phyloP scores from a whole-genome alignment of 2,797 vertebrate genomes.

The Poecile montanus region DNA sequence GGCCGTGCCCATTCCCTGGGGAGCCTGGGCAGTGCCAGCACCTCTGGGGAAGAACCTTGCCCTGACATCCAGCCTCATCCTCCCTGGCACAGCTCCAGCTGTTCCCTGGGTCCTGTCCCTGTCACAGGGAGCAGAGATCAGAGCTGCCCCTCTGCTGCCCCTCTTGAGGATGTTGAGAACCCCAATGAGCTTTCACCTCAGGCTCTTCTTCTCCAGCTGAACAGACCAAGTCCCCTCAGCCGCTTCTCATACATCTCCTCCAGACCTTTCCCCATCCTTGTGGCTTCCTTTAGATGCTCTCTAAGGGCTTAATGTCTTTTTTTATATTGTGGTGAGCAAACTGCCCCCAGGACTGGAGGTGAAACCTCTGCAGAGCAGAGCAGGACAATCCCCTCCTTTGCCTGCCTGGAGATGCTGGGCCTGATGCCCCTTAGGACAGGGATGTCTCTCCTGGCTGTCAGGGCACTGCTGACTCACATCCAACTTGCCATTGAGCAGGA shows the following conservation, averaged over 20 bases:
- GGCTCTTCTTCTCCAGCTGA: background rate
- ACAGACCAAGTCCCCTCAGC: background rate
- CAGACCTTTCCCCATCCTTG: background rate
- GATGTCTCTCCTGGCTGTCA: background rate
- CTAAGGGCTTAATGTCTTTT: background rate
- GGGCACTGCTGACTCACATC: background rate
- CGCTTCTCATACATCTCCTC: background rate
- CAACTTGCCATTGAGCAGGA: background rate
- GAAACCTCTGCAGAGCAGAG: background rate
- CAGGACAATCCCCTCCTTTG: background rate
- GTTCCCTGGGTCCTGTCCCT: fast-evolving
- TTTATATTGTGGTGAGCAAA: background rate
- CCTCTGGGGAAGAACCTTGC: background rate
- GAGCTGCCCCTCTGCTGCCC: background rate
- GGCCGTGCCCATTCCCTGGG: background rate
- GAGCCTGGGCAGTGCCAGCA: background rate
- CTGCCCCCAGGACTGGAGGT: background rate
- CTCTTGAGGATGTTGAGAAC: background rate
- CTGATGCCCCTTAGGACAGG: background rate
- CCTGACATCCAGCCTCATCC: fast-evolving
- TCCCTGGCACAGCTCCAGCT: fast-evolving
- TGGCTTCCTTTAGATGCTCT: background rate
- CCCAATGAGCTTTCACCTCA: background rate
- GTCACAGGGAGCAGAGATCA: background rate
- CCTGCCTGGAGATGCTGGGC: background rate